phyloP scores from a whole-genome alignment of 2,113 vertebrate genomes.

The Zapornia atra region DNA sequence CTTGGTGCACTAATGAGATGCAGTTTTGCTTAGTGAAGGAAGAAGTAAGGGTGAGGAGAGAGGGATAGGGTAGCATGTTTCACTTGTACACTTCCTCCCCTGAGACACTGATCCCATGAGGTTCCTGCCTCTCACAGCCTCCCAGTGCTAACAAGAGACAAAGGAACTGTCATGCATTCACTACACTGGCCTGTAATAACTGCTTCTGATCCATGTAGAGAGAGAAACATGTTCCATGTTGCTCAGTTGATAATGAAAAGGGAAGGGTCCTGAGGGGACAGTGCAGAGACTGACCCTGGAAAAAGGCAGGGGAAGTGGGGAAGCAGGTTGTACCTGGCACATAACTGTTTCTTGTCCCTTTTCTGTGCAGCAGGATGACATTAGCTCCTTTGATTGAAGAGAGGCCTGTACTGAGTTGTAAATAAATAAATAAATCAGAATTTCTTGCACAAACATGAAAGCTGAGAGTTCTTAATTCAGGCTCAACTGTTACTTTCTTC shows the following conservation, averaged over 20 bases:
- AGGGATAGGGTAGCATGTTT: not conserved
- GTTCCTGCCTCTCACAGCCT: not conserved
- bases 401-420: not conserved
- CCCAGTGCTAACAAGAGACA: not conserved
- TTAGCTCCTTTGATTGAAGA: not conserved
- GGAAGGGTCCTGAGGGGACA: not conserved
- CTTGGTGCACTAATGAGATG: not conserved
- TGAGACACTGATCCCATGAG: rapidly evolving
- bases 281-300: not conserved
- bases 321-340: not conserved
- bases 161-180: not conserved
- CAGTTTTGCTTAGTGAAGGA: not conserved
- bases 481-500: conserved; percentile 2
- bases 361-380: not conserved
- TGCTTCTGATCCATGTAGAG: not conserved
- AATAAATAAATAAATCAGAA: not conserved
- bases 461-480: not conserved
- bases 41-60: not conserved
- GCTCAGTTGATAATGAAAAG: not conserved
- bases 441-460: not conserved
- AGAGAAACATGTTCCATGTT: not conserved
- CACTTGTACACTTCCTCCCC: not conserved
- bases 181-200: not conserved
- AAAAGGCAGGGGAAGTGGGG: not conserved
- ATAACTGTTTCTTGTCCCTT: not conserved